Conservation (phyloP, 1,140 invertebrate genomes). For the Diploscapter pachys region DNA sequence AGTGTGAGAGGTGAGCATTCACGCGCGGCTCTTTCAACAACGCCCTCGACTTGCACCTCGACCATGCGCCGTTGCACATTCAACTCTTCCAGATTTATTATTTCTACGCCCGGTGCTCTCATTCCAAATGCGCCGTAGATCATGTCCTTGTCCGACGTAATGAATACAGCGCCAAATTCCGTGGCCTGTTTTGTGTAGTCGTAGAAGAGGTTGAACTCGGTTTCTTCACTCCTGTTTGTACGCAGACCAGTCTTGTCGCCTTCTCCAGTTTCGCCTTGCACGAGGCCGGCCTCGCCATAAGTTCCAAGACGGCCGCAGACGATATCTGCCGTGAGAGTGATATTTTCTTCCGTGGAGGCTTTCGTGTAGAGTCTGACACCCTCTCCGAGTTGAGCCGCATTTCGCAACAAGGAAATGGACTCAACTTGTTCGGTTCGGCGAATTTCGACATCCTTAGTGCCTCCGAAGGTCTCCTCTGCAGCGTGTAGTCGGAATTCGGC, state of each 20-base stretch:
- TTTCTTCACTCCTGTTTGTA: slow-evolving; percentile 24
- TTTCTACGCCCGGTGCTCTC: slow-evolving; percentile 24
- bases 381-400: no score
- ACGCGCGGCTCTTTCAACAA: slow-evolving; percentile 38
- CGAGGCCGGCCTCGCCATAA: no score
- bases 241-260: slow-evolving; percentile 21
- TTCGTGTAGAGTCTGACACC: no score
- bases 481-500: slow-evolving; percentile 14
- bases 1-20: slow-evolving; percentile 39
- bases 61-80: slow-evolving; percentile 29
- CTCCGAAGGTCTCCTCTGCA: slow-evolving; percentile 3
- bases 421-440: slow-evolving; percentile 11
- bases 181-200: slow-evolving; percentile 27
- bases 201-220: slow-evolving; percentile 29
- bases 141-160: slow-evolving; percentile 11
- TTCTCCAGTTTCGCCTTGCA: slow-evolving; percentile 6
- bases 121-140: slow-evolving; percentile 22
- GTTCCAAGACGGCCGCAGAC: no score
- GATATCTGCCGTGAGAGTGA: no score
- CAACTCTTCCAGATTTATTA: slow-evolving; percentile 15
- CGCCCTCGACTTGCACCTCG: slow-evolving; percentile 46
- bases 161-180: not conserved
- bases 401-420: not conserved
- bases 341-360: no score
- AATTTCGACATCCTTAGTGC: not conserved